Evolutionary conservation across 2,888 invertebrate genomes (phyloP), one percentile per base, ranked within the genome.

Genomic region (Eristalis arbustorum): DNA sequence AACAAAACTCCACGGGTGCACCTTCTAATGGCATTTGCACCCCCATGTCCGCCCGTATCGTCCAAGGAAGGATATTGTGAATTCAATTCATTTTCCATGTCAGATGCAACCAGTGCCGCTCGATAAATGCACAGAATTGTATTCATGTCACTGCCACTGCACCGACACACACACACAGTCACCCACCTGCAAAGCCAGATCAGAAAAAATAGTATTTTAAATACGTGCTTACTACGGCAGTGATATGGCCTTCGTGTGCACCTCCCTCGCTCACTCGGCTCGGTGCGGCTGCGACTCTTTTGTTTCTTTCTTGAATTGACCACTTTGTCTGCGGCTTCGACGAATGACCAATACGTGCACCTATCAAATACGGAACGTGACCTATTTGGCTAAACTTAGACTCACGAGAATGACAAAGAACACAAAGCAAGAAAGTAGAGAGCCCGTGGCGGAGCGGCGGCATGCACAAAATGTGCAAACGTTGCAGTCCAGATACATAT

Each of bases 341-440:
- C 23, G 23, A 49, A 18, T 25, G 14, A 4, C 22, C 25, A 75
- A 75, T 72, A 67, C 49, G 67, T 72, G 22, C 68, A 40, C 23
- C 61, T 68, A 64, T 80, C 49, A 28, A 77, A 77, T 77, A 62
- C 77, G 64, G 82, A 85, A 82, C 85, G 82, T 81, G 82, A 85
- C 85, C 85, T 63, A 82, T 78, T 85, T 85, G 73, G 82, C 82
- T 85, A 85, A 82, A 85, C 77, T 74, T 82, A 85, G 85, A 85
- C 81, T 77, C 56, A 71, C 67, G 62, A 75, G 71, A 75, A 31
- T 59, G 40, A 71, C 11, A 25, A 59, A 59, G 59, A 59, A 23
- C 11, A 59, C 13, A 59, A 59, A 59, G 63, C 34, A 73, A 73
- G 56, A 80, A 72, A 66, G 62, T 57, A n/a, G n/a, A n/a, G n/a